Evolutionary conservation across 2,797 vertebrate genomes (phyloP), one percentile per base, ranked within the genome.

Genomic region (Lagocephalus sceleratus): DNA sequence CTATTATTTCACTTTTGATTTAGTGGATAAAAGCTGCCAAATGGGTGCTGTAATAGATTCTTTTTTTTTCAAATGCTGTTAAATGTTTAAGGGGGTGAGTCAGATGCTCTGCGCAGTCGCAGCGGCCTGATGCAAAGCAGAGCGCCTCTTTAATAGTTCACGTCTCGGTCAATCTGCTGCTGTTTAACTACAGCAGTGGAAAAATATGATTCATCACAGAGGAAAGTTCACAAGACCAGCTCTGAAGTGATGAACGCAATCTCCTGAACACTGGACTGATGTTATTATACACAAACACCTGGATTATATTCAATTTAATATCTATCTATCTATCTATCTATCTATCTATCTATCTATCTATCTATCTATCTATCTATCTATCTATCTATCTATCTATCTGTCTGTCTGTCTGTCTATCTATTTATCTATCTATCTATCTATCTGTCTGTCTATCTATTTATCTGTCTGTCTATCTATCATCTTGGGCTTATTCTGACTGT

Each of bases 121-220:
- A 56, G 8, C 88, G 78, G 90, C 70, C 86, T 93, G 94, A 96
- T 74, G 84, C 81, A 91, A 91, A 90, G 88, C 94, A 96, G 94
- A 94, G 73, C 72, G 43, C 45, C 54, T 57, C 38, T 62, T 44
- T 16, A 41, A 64, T 12, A 15, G 6, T n/a, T 59, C 55, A 63
- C 53, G 38, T 57, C 53, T 55, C 42, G 20, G 52, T 51, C 51
- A 64, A 32, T 70, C 42, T 47, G 67, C 63, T 40, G 52, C 42
- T 51, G 66, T 61, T 73, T 68, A 70, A 75, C 58, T 20, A 48
- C 68, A 46, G 42, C 41, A 40, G 29, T 65, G 72, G 75, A 68
- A 83, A 81, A 72, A 75, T 26, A 57, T n/a, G 2, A 69, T 75
- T 45, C 51, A 68, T 73, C 68, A 68, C 40, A 29, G 0, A 35